Percentiles rank a stretch among this genome's conserved stretches.
These are phyloP conservation scores for Collichthys lucidus DNA, from an alignment of 2,113 vertebrate genomes.

Conservation along the genomic window DNA sequence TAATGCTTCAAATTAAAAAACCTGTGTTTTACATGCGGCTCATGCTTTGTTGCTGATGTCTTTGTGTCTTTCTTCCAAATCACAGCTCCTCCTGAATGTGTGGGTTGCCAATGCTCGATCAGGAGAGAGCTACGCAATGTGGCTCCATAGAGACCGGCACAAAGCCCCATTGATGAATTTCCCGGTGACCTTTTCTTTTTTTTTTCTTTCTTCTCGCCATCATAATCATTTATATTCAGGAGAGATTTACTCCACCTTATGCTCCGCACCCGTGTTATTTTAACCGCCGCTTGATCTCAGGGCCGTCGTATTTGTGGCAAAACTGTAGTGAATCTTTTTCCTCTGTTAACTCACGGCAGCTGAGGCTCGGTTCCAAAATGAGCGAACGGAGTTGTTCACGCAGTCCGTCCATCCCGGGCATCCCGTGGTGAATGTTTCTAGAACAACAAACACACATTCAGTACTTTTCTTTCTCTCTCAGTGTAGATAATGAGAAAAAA, in stretches of 20 bases:
- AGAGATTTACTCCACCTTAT: background rate
- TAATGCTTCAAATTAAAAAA: background rate
- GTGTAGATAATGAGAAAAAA: background rate
- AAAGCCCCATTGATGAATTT: constrained; percentile 74
- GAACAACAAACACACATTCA: constrained; percentile 19
- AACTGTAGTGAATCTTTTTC: background rate
- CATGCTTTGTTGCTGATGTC: background rate
- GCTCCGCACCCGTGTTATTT: background rate
- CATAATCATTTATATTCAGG: background rate
- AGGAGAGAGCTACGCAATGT: constrained; percentile 45
- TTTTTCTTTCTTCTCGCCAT: constrained; percentile 15
- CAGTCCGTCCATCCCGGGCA: constrained; percentile 72
- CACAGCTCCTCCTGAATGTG: constrained; percentile 23
- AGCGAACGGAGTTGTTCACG: constrained; percentile 68
- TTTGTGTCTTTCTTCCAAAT: background rate
- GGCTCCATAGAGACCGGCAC: constrained; percentile 73
- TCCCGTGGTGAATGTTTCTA: constrained; percentile 74
- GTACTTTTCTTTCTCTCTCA: background rate
- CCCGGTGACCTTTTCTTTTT: constrained; percentile 36
- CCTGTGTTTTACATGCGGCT: background rate
- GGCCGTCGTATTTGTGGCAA: background rate
- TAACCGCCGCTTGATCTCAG: background rate
- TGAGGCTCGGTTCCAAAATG: constrained; percentile 78
- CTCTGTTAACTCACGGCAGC: constrained; percentile 64
- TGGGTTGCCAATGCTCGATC: constrained; percentile 47